Percentiles rank a stretch among this genome's conserved stretches.
These are phyloP conservation scores for Sapayoa aenigma DNA, from an alignment of 2,113 vertebrate genomes.

Conservation along the genomic window DNA sequence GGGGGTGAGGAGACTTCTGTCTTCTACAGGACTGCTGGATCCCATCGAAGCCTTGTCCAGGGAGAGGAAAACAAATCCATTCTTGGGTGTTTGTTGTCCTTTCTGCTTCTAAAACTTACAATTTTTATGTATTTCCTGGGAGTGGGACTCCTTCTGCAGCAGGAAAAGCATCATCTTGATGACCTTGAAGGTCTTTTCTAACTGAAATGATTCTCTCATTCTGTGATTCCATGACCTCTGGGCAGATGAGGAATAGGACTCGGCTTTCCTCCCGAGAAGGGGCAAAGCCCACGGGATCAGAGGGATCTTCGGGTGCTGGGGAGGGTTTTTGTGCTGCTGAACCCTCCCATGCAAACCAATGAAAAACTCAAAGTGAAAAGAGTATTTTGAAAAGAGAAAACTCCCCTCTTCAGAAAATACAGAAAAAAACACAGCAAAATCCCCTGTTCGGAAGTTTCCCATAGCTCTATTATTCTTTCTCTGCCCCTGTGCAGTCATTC, in stretches of 20 bases:
- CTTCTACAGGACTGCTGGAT: neutral
- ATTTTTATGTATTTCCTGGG: neutral
- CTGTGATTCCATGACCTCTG: neutral
- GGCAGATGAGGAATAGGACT: neutral
- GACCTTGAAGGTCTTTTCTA: neutral
- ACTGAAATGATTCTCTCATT: neutral
- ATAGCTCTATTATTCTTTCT: neutral
- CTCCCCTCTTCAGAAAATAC: neutral
- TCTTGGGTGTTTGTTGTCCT: neutral
- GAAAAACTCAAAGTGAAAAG: neutral
- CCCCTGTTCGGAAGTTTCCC: neutral
- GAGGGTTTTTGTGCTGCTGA: neutral
- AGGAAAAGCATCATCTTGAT: neutral
- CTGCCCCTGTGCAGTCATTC: neutral
- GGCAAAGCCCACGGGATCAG: neutral
- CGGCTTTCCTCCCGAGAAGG: neutral
- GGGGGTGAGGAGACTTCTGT: neutral
- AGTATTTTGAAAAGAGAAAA: neutral
- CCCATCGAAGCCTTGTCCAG: neutral
- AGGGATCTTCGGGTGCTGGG: neutral
- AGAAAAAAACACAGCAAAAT: neutral
- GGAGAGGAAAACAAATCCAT: neutral
- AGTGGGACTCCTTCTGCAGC: neutral
- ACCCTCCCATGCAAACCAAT: neutral
- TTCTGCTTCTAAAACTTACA: neutral